Evolutionary conservation across 2,113 vertebrate species (phyloP).

Genomic region (Hepsetus odoe): DNA sequence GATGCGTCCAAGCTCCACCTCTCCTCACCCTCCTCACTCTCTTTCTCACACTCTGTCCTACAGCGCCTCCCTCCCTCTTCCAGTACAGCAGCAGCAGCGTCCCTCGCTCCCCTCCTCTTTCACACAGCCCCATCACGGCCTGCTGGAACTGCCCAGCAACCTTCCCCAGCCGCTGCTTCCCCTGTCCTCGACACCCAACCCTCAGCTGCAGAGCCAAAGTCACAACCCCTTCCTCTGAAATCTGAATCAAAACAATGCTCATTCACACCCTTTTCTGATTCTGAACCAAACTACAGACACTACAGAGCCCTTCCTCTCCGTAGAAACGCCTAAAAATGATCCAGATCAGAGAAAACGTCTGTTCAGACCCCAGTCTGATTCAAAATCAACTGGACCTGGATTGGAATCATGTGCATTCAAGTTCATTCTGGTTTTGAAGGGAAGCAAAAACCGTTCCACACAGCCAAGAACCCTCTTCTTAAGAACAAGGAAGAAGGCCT

Average conservation of each 20-base stretch:
- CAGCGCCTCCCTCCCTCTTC: constrained; percentile 87
- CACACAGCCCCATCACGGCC: constrained; percentile 77
- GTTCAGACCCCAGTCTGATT: neutral
- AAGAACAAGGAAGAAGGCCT: too few relatives aligned
- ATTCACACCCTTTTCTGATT: neutral
- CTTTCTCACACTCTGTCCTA: constrained; percentile 80
- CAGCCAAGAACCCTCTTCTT: too few relatives aligned
- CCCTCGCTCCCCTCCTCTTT: constrained; percentile 79
- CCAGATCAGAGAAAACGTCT: neutral
- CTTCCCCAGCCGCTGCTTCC: constrained; percentile 85
- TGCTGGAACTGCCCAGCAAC: constrained; percentile 75
- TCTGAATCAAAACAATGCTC: neutral
- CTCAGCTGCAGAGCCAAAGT: constrained; percentile 69
- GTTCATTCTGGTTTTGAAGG: neutral
- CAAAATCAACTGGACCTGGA: neutral
- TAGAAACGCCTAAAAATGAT: neutral
- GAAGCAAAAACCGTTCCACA: neutral
- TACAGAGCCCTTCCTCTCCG: neutral
- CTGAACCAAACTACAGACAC: neutral
- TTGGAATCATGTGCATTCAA: neutral
- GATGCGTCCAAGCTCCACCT: constrained; percentile 85
- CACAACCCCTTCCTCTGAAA: constrained; percentile 84
- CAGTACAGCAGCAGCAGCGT: constrained; percentile 82
- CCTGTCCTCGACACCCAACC: constrained; percentile 70
- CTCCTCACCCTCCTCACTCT: constrained; percentile 75